These are phyloP conservation scores for Parapsyche elsis DNA, from an alignment of 1,140 invertebrate genomes.

Conservation along the genomic window DNA sequence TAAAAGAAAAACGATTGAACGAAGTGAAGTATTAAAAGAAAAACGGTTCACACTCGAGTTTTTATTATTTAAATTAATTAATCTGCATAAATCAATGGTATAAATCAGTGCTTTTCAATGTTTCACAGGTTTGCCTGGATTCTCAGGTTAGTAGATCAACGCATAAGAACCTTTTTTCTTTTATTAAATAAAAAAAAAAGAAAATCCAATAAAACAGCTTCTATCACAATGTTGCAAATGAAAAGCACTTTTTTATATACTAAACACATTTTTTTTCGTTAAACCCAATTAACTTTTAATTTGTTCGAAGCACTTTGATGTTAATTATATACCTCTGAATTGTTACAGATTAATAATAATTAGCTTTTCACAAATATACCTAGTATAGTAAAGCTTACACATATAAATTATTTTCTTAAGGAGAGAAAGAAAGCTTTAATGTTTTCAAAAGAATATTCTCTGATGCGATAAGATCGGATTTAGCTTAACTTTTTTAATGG, in stretches of 20 bases:
- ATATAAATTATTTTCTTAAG: too few relatives aligned
- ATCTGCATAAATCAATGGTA: slow-evolving; percentile 16
- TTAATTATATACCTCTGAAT: neutral
- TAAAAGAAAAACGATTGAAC: neutral
- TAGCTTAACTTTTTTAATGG: too few relatives aligned
- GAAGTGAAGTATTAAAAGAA: neutral
- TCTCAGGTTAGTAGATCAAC: slow-evolving; percentile 64
- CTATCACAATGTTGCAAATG: slow-evolving; percentile 25
- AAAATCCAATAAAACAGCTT: neutral
- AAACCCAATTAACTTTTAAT: neutral
- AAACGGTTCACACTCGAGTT: neutral
- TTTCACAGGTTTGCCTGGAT: slow-evolving; percentile 67
- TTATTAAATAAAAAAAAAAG: neutral
- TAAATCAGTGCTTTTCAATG: slow-evolving; percentile 53
- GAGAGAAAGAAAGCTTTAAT: too few relatives aligned
- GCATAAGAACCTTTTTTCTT: neutral
- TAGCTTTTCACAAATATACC: too few relatives aligned
- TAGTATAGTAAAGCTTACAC: too few relatives aligned
- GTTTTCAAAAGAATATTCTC: too few relatives aligned
- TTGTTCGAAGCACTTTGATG: slow-evolving; percentile 6
- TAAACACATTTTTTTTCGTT: neutral
- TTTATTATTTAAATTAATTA: neutral
- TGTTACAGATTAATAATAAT: too few relatives aligned
- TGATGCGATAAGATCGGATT: too few relatives aligned
- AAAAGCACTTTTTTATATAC: slow-evolving; percentile 49